Conservation (phyloP, 2,888 invertebrate species). For the Andrena praecox region DNA sequence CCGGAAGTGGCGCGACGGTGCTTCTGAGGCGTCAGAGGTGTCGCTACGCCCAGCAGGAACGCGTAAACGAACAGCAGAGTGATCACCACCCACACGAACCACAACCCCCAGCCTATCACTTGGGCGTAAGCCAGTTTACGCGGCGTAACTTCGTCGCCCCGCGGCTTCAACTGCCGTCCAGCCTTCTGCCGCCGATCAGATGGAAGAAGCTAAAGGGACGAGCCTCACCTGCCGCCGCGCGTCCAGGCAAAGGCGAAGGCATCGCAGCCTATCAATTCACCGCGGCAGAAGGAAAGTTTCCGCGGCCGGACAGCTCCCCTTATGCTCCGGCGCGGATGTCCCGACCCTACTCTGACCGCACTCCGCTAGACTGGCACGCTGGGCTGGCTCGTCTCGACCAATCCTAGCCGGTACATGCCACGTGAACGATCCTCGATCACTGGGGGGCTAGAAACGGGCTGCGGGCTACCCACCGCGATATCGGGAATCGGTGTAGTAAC, state of each 20-base stretch:
- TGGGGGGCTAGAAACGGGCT: neutral
- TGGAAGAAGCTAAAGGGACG: neutral
- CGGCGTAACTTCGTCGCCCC: neutral
- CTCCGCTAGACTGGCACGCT: slow-evolving; percentile 17
- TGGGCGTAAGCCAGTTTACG: slow-evolving; percentile 80
- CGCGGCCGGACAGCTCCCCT: neutral
- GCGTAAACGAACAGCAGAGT: slow-evolving; percentile 76
- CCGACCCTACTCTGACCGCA: neutral
- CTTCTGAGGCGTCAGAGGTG: slow-evolving; percentile 73
- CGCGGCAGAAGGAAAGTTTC: neutral
- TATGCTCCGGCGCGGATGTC: neutral
- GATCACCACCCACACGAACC: slow-evolving; percentile 78
- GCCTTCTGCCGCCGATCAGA: neutral
- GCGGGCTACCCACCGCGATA: neutral
- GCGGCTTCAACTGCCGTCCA: neutral
- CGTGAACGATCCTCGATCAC: slow-evolving; percentile 5
- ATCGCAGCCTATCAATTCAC: neutral
- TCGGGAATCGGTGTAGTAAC: neutral
- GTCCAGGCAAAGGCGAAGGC: neutral
- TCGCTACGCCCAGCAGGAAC: slow-evolving; percentile 79
- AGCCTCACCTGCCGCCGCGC: neutral
- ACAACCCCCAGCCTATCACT: slow-evolving; percentile 80
- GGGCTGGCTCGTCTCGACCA: neutral
- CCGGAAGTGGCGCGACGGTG: slow-evolving; percentile 53
- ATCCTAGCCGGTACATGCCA: neutral